A percentile compares a stretch with the other conserved stretches of the same genome.
These are phyloP conservation scores for Aleiodes alternator DNA, from an alignment of 2,888 invertebrate genomes.

Conservation along the genomic window DNA sequence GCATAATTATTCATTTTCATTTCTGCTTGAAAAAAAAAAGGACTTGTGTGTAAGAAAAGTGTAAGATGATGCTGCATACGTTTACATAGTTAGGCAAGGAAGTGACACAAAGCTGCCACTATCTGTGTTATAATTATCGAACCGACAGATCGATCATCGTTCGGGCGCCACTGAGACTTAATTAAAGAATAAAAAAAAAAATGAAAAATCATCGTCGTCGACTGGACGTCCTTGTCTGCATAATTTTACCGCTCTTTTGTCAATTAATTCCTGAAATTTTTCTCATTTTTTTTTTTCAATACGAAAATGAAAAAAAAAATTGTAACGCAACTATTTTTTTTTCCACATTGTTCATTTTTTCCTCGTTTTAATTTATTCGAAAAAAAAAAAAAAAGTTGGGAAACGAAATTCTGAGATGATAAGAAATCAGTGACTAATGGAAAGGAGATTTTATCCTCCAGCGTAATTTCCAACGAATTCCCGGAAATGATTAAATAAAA, in stretches of 20 bases:
- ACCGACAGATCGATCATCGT: conserved; percentile 54
- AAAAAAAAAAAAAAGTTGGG: too few relatives aligned
- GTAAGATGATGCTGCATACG: not conserved
- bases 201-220: conserved; percentile 17
- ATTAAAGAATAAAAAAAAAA: conserved; percentile 14
- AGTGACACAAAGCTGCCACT: conserved; percentile 58
- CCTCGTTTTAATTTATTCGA: not conserved
- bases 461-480: not conserved
- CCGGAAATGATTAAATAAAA: conserved; percentile 13
- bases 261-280: not conserved
- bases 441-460: not conserved
- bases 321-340: too few relatives aligned
- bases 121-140: conserved; percentile 54
- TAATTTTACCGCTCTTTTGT: conserved; percentile 11
- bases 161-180: conserved; percentile 48
- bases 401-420: not conserved
- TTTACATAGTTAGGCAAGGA: conserved; percentile 26
- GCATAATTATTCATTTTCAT: conserved; percentile 16
- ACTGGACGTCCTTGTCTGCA: conserved; percentile 42
- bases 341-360: not conserved
- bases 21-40: not conserved
- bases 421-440: conserved; percentile 1
- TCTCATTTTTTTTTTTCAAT: not conserved
- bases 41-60: not conserved
- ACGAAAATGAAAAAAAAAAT: too few relatives aligned